A percentile compares a stretch with the other conserved stretches of the same genome.
phyloP scores from a whole-genome alignment of 2,888 invertebrate species.

The Eristalis tenax region DNA sequence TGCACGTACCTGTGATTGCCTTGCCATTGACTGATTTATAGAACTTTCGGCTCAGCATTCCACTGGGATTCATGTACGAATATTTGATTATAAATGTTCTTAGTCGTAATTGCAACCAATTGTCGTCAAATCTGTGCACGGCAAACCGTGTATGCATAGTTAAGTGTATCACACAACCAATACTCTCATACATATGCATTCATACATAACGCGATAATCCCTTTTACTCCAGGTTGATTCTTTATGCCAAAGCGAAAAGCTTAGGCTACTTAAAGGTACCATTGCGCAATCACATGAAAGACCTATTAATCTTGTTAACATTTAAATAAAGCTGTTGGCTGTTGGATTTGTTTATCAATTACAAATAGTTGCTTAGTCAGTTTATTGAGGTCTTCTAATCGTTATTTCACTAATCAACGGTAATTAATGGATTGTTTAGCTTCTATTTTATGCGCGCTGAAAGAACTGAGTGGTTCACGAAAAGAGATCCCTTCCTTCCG shows the following conservation, averaged over 20 bases:
- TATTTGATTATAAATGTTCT: no score
- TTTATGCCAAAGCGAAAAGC: background rate
- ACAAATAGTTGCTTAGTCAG: background rate
- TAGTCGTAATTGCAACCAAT: no score
- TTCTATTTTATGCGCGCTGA: conserved; percentile 83
- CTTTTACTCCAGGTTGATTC: background rate
- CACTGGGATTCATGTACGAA: no score
- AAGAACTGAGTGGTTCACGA: conserved; percentile 84
- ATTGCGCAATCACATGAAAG: background rate
- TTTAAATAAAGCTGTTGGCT: background rate
- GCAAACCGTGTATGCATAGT: no score
- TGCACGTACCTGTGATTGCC: background rate
- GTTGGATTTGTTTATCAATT: background rate
- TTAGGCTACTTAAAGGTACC: background rate
- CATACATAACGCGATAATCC: background rate
- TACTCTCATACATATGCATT: no score
- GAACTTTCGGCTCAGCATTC: no score
- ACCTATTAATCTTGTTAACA: background rate
- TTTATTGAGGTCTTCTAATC: background rate
- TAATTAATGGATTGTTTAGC: conserved; percentile 69
- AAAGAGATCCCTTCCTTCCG: conserved; percentile 83
- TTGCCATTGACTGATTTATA: background rate
- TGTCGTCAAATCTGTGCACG: no score
- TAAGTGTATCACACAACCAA: no score
- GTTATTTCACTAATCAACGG: background rate